A percentile compares a stretch with the other conserved stretches of the same genome.
Evolutionary conservation across 2,888 invertebrate genomes (phyloP).

Genomic region (Idaea aversata): DNA sequence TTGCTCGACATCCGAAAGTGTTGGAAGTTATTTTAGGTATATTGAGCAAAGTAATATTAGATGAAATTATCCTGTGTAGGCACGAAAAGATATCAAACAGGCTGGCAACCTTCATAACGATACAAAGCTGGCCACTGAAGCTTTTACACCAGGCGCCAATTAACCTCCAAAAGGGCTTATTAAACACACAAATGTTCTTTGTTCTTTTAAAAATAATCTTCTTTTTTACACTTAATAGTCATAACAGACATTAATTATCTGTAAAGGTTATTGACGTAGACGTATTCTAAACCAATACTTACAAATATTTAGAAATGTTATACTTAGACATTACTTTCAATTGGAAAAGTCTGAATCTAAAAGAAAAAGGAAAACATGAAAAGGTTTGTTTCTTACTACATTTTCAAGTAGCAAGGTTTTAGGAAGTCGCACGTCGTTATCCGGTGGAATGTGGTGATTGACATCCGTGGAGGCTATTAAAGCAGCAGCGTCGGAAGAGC

Average conservation of each 20-base stretch:
- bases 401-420: conserved; percentile 31
- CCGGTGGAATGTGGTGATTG: conserved; percentile 58
- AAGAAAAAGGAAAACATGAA: background rate
- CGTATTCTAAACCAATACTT: background rate
- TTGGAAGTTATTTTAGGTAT: background rate
- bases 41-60: background rate
- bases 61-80: background rate
- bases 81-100: background rate
- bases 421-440: conserved; percentile 44
- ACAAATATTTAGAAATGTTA: background rate
- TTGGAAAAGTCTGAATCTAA: background rate
- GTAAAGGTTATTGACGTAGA: background rate
- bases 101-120: background rate
- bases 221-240: background rate
- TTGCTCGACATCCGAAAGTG: background rate
- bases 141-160: background rate
- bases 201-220: background rate
- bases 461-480: conserved; percentile 64
- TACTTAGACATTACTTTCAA: background rate
- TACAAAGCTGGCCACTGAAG: background rate
- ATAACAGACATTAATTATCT: background rate
- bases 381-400: background rate
- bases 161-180: background rate
- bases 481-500: conserved; percentile 38
- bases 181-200: background rate